These are phyloP conservation scores for Peromyscus melanophrys DNA, from an alignment of 2,797 vertebrate species.

Conservation along the genomic window DNA sequence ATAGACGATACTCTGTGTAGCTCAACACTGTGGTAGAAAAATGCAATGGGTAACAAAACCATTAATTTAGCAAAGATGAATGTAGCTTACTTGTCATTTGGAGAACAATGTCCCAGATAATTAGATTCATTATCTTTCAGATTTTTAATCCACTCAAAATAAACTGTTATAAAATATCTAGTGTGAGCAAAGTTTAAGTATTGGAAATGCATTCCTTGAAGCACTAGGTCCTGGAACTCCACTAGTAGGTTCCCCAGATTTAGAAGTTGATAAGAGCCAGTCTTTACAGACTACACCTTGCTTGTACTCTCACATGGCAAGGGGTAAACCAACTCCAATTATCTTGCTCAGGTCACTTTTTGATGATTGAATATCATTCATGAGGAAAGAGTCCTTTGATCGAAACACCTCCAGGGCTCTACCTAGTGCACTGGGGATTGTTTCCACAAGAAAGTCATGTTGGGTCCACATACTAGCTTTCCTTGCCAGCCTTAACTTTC, in stretches of 20 bases:
- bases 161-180: not conserved
- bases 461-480: rapidly evolving
- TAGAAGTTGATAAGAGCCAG: not conserved
- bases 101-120: not conserved
- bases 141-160: not conserved
- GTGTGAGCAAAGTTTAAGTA: not conserved
- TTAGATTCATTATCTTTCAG: not conserved
- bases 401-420: not conserved
- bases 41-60: not conserved
- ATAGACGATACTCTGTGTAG: not conserved
- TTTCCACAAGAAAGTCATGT: not conserved
- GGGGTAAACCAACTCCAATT: not conserved
- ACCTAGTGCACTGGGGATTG: not conserved
- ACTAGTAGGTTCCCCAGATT: not conserved
- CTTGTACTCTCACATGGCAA: not conserved
- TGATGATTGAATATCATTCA: not conserved
- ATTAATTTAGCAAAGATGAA: not conserved
- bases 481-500: not conserved
- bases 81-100: not conserved
- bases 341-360: not conserved
- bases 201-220: not conserved
- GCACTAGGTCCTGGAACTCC: not conserved
- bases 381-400: not conserved
- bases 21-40: not conserved
- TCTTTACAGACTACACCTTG: not conserved